Base-by-base conservation (phyloP, 1,140 invertebrate genomes). In the Drosophila triauraria region DNA sequence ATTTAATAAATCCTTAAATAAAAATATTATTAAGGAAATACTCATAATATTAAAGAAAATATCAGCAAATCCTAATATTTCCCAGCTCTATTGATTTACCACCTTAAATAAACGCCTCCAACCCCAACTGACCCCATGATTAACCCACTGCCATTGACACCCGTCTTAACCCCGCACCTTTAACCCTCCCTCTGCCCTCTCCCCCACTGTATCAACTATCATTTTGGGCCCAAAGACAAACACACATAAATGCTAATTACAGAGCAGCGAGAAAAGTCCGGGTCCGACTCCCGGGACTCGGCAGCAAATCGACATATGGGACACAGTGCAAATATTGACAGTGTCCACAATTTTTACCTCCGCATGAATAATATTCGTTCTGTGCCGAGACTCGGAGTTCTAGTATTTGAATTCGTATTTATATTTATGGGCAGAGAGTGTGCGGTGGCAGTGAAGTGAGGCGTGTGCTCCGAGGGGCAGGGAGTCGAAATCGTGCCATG, bases 181-280 rank as follows among this genome's bases (percentile, higher is more conserved):
- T 48, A 23, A 17, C 42, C 47, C 23, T 10, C 0, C 25, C 12
- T 10, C 12, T 27, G 25, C 20, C 20, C 20, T 20, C 17, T 8
- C 1, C 51, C 17, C 8, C 32, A 10, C 32, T n/a, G 35, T 44
- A 56, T 69, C 63, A 57, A 48, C 50, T 68, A 68, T 58, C 51
- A 17, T 71, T 69, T 74, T 50, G 42, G 59, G 50, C 17, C 61
- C 48, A 56, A 78, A 88, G 56, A 70, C 64, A 88, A 87, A 82
- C 80, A 84, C 17, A 83, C 71, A 87, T 87, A 87, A 87, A 87
- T 88, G 84, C 84, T 88, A 88, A 88, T 88, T 88, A 81, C 85
- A 80, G 84, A 51, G 74, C 65, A 47, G 17, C 48, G 40, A 68
- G 32, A 68, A 23, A 71, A 77, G 65, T 80, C 17, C 30, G 4